Conservation (phyloP, 2,888 invertebrate species). For the Hypercompe scribonia region DNA sequence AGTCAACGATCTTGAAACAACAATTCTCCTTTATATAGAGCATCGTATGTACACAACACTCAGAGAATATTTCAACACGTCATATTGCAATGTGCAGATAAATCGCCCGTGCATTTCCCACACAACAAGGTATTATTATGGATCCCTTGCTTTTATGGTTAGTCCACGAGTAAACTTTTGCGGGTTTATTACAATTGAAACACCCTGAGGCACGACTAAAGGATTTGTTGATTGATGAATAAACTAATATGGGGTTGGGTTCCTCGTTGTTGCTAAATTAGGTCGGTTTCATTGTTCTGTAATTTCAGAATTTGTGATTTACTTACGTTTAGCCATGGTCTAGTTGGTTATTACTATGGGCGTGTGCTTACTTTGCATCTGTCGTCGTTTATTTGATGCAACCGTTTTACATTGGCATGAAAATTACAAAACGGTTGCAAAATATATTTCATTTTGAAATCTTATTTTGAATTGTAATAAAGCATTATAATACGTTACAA, state of each 20-base stretch:
- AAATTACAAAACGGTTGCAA: constrained; percentile 16
- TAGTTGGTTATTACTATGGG: constrained; percentile 47
- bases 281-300: constrained; percentile 66
- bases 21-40: constrained; percentile 41
- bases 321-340: constrained; percentile 42
- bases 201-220: constrained; percentile 62
- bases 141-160: constrained; percentile 61
- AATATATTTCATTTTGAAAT: neutral
- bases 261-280: constrained; percentile 60
- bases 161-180: constrained; percentile 61
- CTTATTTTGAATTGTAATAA: too few species aligned
- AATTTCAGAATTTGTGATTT: constrained; percentile 56
- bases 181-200: constrained; percentile 63
- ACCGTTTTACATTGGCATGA: constrained; percentile 29
- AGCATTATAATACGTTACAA: too few species aligned
- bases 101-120: constrained; percentile 67
- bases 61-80: constrained; percentile 62
- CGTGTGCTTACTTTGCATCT: constrained; percentile 49
- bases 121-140: constrained; percentile 65
- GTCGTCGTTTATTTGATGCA: constrained; percentile 44
- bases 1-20: constrained; percentile 51
- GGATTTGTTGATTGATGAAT: constrained; percentile 71
- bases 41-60: constrained; percentile 47
- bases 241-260: constrained; percentile 55
- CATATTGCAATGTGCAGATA: constrained; percentile 64